These are phyloP conservation scores for Anoplopoma fimbria DNA, from an alignment of 2,113 vertebrate species.

Conservation along the genomic window DNA sequence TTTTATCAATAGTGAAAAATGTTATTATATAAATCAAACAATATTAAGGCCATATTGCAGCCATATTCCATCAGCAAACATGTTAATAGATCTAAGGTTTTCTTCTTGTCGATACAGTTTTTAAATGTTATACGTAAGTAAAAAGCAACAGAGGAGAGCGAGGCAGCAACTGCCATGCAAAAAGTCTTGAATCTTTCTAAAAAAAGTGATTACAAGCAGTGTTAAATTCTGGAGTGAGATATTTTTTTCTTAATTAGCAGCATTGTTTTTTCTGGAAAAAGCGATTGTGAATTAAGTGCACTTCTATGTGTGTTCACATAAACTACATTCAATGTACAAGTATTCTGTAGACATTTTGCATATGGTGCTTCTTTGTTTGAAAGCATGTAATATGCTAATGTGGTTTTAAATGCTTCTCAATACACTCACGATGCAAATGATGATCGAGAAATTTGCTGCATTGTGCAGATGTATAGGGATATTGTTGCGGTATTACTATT, in stretches of 20 bases:
- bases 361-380: slow-evolving; percentile 12
- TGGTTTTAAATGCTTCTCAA: background rate
- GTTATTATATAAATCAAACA: background rate
- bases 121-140: background rate
- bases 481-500: background rate
- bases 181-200: slow-evolving; percentile 26
- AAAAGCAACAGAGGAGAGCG: background rate
- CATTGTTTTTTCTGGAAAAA: slow-evolving; percentile 15
- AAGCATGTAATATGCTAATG: slow-evolving; percentile 10
- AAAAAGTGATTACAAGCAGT: slow-evolving; percentile 13
- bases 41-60: background rate
- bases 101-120: background rate
- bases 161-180: slow-evolving; percentile 11
- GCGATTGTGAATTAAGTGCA: slow-evolving; percentile 18
- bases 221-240: slow-evolving; percentile 36
- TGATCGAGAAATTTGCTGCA: background rate
- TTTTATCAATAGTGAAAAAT: background rate
- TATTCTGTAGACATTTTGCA: background rate
- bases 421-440: background rate
- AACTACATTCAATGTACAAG: slow-evolving; percentile 17
- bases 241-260: slow-evolving; percentile 34
- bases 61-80: background rate
- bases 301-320: slow-evolving; percentile 28
- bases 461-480: background rate
- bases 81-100: background rate